These are phyloP conservation scores for Silurus aristotelis DNA, from an alignment of 2,797 vertebrate species.

Conservation along the genomic window DNA sequence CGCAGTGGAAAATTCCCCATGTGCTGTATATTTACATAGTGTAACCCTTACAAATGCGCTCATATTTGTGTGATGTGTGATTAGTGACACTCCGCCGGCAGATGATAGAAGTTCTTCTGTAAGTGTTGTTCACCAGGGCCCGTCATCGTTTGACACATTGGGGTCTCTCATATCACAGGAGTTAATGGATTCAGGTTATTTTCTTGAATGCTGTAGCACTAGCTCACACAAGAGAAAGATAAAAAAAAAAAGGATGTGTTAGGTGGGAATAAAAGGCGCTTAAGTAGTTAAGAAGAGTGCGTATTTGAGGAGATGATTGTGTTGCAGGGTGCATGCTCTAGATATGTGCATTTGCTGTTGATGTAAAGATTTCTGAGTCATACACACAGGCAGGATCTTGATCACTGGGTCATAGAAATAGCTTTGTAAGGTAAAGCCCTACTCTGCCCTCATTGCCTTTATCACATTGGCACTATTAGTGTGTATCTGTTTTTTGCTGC, in stretches of 20 bases:
- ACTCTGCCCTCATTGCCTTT: neutral
- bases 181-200: slow-evolving; percentile 71
- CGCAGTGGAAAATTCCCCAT: slow-evolving; percentile 58
- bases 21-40: slow-evolving; percentile 53
- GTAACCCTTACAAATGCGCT: slow-evolving; percentile 11
- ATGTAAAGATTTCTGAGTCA: slow-evolving; percentile 76
- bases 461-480: neutral
- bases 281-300: slow-evolving; percentile 38
- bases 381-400: slow-evolving; percentile 75
- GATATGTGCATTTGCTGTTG: slow-evolving; percentile 74
- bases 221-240: slow-evolving; percentile 59
- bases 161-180: slow-evolving; percentile 74
- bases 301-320: slow-evolving; percentile 17
- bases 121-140: slow-evolving; percentile 74
- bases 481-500: neutral
- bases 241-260: slow-evolving; percentile 23
- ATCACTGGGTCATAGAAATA: slow-evolving; percentile 79
- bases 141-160: slow-evolving; percentile 74
- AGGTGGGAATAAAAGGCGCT: slow-evolving; percentile 40
- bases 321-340: neutral
- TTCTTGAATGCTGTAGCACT: slow-evolving; percentile 67
- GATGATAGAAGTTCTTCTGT: slow-evolving; percentile 69
- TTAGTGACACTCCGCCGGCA: slow-evolving; percentile 62
- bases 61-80: slow-evolving; percentile 47
- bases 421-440: slow-evolving; percentile 67